Evolutionary conservation across 2,113 vertebrate genomes (phyloP).

Genomic region (Hippocampus mohnikei): DNA sequence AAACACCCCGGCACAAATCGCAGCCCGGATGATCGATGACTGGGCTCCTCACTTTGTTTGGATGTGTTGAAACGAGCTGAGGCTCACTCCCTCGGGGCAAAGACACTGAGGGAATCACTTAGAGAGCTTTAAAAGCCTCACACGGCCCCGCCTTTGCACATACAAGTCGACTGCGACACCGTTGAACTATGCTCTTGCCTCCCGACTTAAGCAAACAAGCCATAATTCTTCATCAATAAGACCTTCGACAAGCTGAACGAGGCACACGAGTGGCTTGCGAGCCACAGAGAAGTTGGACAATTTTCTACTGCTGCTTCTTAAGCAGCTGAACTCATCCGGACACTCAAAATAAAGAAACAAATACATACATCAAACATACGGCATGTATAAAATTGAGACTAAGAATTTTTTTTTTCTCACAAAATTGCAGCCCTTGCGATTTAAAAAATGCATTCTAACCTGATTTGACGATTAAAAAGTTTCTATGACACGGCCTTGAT

Average conservation of each 20-base stretch:
- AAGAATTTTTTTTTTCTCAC: no score
- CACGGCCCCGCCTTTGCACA: constrained; percentile 52
- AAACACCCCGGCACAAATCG: constrained; percentile 47
- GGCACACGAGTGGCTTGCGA: background rate
- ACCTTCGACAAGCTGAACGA: constrained; percentile 47
- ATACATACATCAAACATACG: no score
- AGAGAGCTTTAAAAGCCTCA: constrained; percentile 67
- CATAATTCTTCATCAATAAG: constrained; percentile 71
- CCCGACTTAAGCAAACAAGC: constrained; percentile 73
- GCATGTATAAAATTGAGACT: no score
- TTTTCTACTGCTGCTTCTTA: background rate
- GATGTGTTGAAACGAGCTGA: constrained; percentile 67
- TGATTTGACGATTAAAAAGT: no score
- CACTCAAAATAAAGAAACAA: no score
- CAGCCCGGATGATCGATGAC: constrained; percentile 26
- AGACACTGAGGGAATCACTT: constrained; percentile 65
- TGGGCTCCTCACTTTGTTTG: constrained; percentile 27
- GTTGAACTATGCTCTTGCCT: constrained; percentile 68
- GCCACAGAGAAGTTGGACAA: background rate
- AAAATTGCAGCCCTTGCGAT: no score
- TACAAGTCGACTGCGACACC: constrained; percentile 54
- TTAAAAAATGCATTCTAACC: no score
- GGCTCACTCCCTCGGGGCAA: constrained; percentile 51
- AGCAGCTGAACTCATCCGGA: no score
- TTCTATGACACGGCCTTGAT: no score